Conservation (phyloP, 2,113 vertebrate genomes). For the Colistium nudipinnis region DNA sequence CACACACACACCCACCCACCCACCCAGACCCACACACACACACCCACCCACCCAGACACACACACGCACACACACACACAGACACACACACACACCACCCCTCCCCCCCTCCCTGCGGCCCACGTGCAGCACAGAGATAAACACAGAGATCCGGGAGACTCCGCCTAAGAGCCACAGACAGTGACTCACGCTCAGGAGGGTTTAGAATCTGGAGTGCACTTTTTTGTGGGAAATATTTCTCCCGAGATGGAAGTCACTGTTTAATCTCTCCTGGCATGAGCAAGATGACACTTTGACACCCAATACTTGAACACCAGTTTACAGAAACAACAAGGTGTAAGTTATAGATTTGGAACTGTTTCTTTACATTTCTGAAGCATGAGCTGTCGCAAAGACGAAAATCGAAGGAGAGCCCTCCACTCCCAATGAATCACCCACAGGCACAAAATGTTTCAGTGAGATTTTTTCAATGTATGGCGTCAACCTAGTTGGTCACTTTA, state of each 20-base stretch:
- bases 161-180: background rate
- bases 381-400: background rate
- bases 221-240: constrained; percentile 4
- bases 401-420: background rate
- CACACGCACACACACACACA: background rate
- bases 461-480: background rate
- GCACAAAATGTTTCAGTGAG: background rate
- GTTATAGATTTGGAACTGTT: background rate
- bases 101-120: too few species aligned
- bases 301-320: too few species aligned
- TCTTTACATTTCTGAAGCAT: background rate
- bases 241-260: background rate
- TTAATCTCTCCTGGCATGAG: background rate
- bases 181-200: background rate
- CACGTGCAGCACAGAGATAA: background rate
- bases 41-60: background rate
- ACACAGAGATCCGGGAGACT: background rate
- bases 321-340: background rate
- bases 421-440: background rate
- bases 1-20: background rate
- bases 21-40: too few species aligned
- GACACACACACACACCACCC: background rate
- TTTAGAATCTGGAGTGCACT: background rate
- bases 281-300: background rate
- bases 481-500: background rate